phyloP scores from a whole-genome alignment of 1,140 invertebrate genomes.

The Cherax quadricarinatus region DNA sequence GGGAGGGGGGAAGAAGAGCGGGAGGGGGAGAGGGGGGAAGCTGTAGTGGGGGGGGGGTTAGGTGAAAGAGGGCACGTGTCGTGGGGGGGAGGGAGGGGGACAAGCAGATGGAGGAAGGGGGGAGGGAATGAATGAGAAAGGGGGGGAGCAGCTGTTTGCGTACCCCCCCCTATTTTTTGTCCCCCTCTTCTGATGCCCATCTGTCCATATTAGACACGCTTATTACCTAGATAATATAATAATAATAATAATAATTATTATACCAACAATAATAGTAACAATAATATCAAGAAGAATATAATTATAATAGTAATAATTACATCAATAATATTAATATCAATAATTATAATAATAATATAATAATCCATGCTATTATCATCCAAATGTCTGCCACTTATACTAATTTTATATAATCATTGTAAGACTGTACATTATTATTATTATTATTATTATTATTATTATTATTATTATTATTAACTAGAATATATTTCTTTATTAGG shows the following conservation, averaged over 20 bases:
- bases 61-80: neutral
- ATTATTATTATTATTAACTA: neutral
- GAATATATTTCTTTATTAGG: neutral
- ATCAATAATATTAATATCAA: neutral
- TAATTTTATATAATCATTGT: slow-evolving; percentile 4
- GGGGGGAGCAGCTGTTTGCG: neutral
- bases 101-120: too few species aligned
- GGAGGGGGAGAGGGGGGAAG: neutral
- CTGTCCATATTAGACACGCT: too few species aligned
- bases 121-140: neutral
- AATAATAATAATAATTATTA: neutral
- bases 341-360: neutral
- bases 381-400: neutral
- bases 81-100: neutral
- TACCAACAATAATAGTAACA: neutral
- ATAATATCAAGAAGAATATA: too few species aligned
- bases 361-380: neutral
- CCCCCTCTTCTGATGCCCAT: neutral
- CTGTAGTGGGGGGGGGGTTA: neutral
- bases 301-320: too few species aligned
- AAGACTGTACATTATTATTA: neutral
- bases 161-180: neutral
- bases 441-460: slow-evolving; percentile 6
- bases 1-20: neutral
- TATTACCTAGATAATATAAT: neutral